Conservation (phyloP, 1,140 invertebrate species). For the Lerema accius region DNA sequence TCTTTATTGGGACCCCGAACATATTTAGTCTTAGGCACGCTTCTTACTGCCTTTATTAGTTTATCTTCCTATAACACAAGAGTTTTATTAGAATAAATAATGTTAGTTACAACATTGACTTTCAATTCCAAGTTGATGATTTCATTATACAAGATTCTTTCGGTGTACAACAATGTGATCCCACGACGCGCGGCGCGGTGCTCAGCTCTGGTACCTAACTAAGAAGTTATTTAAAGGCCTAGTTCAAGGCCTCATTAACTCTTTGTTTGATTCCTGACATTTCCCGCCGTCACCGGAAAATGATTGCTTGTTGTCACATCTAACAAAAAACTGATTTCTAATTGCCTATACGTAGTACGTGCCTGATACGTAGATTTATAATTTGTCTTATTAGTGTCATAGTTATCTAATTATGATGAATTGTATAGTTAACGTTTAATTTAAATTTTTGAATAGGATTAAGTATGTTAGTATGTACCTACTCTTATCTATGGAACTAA, state of each 20-base stretch:
- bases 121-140: slow-evolving; percentile 41
- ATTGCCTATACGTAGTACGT: no score
- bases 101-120: slow-evolving; percentile 15
- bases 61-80: no score
- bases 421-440: no score
- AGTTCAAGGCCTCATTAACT: slow-evolving; percentile 46
- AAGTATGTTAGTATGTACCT: no score
- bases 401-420: no score
- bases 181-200: slow-evolving; percentile 30
- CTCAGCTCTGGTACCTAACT: slow-evolving; percentile 18
- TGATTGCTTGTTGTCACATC: slow-evolving; percentile 14
- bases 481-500: no score
- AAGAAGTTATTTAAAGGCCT: slow-evolving; percentile 39
- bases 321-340: slow-evolving; percentile 13
- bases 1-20: no score
- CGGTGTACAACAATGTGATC: slow-evolving; percentile 41
- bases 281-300: neutral
- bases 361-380: neutral
- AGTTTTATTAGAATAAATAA: neutral
- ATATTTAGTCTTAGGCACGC: no score
- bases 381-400: neutral
- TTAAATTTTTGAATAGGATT: no score
- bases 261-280: slow-evolving; percentile 29
- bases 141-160: slow-evolving; percentile 43
- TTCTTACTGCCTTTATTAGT: no score